These are phyloP conservation scores for Proisotoma minuta DNA, from an alignment of 2,888 invertebrate species.

Conservation along the genomic window DNA sequence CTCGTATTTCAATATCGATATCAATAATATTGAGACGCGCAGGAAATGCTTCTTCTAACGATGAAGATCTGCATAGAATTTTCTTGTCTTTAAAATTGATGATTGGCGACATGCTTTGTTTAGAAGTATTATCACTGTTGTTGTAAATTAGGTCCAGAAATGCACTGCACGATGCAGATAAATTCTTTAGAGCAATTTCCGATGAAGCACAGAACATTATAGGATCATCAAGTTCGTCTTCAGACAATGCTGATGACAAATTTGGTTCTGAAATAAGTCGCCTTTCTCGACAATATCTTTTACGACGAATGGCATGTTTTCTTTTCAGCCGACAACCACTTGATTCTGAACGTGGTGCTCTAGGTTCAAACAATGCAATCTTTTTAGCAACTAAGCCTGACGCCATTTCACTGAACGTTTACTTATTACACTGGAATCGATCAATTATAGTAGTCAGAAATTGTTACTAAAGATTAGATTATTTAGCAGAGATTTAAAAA, in stretches of 20 bases:
- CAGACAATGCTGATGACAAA: slow-evolving; percentile 15
- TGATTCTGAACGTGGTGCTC: slow-evolving; percentile 23
- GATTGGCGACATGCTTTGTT: no score
- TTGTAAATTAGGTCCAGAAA: slow-evolving; percentile 27
- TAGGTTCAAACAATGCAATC: slow-evolving; percentile 41
- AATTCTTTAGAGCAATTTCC: slow-evolving; percentile 19
- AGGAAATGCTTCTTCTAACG: slow-evolving; percentile 12
- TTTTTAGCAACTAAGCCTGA: slow-evolving; percentile 41
- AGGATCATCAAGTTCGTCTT: slow-evolving; percentile 10
- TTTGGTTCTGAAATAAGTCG: slow-evolving; percentile 28
- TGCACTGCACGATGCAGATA: slow-evolving; percentile 38
- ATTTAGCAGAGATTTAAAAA: no score
- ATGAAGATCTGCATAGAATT: slow-evolving; percentile 7
- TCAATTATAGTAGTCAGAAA: no score
- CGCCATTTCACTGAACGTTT: slow-evolving; percentile 25
- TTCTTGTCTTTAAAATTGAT: slow-evolving; percentile 6
- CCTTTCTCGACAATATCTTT: slow-evolving; percentile 30
- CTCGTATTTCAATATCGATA: slow-evolving; percentile 34
- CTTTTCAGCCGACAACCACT: slow-evolving; percentile 33
- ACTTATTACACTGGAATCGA: no score
- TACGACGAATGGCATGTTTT: slow-evolving; percentile 40
- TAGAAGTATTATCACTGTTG: no score
- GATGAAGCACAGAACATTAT: neutral
- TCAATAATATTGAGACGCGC: slow-evolving; percentile 32
- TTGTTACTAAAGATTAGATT: no score